Conservation (phyloP, 2,888 invertebrate genomes). For the Lasioglossum morio region DNA sequence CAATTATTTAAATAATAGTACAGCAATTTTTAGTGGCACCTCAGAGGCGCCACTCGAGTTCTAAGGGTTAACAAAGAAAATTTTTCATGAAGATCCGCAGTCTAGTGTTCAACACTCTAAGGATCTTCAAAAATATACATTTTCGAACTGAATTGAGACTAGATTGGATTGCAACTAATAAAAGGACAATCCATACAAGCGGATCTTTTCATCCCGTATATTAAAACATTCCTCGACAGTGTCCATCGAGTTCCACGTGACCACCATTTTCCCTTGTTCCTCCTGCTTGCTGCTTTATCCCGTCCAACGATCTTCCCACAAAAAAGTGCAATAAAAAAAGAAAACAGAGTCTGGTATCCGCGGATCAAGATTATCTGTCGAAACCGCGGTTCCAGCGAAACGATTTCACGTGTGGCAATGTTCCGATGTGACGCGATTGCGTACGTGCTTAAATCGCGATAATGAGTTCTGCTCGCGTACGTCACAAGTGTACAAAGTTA, state of each 20-base stretch:
- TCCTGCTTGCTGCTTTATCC: conserved; percentile 15
- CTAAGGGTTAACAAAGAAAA: too few relatives aligned
- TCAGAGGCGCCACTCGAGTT: too few relatives aligned
- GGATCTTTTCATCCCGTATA: not conserved
- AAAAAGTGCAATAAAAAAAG: not conserved
- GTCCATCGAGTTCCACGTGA: conserved; percentile 11
- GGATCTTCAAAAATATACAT: too few relatives aligned
- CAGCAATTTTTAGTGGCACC: too few relatives aligned
- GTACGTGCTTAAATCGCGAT: conserved; percentile 69
- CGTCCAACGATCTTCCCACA: conserved; percentile 1
- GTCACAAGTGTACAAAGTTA: conserved; percentile 69
- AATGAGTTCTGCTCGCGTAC: conserved; percentile 54
- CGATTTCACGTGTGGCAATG: conserved; percentile 56
- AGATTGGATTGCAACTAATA: too few relatives aligned
- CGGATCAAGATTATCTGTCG: conserved; percentile 64
- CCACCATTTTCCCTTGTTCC: not conserved
- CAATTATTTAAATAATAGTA: too few relatives aligned
- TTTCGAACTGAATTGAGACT: too few relatives aligned
- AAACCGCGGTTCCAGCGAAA: conserved; percentile 58
- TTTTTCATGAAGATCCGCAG: too few relatives aligned
- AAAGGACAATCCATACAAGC: too few relatives aligned
- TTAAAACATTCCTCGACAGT: not conserved
- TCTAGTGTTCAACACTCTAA: too few relatives aligned
- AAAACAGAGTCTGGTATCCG: conserved; percentile 17
- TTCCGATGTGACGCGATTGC: conserved; percentile 54